Evolutionary conservation across 2,888 invertebrate genomes (phyloP).

Genomic region (Nomada flava): DNA sequence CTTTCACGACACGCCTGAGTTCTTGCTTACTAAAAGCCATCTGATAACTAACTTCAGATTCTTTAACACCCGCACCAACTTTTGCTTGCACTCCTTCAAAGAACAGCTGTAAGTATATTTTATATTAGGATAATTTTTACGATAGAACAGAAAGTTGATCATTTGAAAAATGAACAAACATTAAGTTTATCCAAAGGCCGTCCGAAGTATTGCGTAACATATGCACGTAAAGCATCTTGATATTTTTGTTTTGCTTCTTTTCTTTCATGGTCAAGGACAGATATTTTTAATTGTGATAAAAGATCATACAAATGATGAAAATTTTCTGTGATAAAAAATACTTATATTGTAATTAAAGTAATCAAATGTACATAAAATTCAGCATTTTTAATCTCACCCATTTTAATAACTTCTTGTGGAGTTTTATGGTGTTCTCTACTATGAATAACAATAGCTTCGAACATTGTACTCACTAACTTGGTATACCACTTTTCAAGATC

Average conservation of each 20-base stretch:
- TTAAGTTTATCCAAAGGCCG: conserved; percentile 96
- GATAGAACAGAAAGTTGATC: not conserved
- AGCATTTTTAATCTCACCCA: conserved; percentile 86
- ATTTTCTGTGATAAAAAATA: conserved; percentile 89
- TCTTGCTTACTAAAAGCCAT: conserved; percentile 99
- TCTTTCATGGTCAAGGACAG: conserved; percentile 93
- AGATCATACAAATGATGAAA: conserved; percentile 96
- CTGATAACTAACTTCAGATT: conserved; percentile 99
- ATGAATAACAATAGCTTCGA: conserved; percentile 92
- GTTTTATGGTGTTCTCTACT: conserved; percentile 95
- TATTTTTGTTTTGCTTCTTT: conserved; percentile 96
- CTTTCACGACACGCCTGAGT: conserved; percentile 95
- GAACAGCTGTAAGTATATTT: conserved; percentile 89
- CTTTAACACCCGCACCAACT: conserved; percentile 97
- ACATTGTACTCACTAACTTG: conserved; percentile 92
- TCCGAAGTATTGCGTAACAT: conserved; percentile 98
- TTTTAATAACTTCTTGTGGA: conserved; percentile 95
- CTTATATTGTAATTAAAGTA: conserved; percentile 1
- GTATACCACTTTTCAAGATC: conserved; percentile 97
- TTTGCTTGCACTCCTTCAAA: conserved; percentile 98
- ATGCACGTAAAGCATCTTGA: conserved; percentile 94
- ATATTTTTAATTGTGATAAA: conserved; percentile 94
- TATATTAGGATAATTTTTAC: conserved; percentile 30
- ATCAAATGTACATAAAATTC: not conserved
- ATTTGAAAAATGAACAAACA: conserved; percentile 85